Base-by-base conservation (phyloP, 2,113 vertebrate species). In the Melanostigma gelatinosum region DNA sequence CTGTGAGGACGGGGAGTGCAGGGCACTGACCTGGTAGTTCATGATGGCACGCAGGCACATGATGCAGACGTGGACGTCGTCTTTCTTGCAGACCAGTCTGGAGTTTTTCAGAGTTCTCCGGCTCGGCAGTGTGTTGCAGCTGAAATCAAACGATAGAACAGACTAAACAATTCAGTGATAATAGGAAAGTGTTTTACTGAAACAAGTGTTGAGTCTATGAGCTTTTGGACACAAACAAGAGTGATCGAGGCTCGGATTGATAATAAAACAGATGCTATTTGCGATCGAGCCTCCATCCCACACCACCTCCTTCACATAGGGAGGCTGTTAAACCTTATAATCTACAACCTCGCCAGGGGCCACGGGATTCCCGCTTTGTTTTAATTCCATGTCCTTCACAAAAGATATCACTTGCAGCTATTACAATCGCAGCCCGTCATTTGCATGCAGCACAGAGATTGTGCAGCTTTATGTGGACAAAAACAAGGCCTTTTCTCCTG, bases 51-150 rank as follows among this genome's bases (percentile, higher is more conserved):
- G 94, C 12, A 99, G 96, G 79, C 98, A 99, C 94, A 99, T 97
- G 91, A 99, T 98, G 90, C 98, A 99, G 52, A 99, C 97, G 0
- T 99, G 97, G 61, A 99, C 97, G 0, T 99, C 98, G 3, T 99
- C 98, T 93, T 99, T 99, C 93, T 98, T 97, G 94, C 97, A 98
- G 77, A 99, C 96, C 85, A 99, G 91, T 86, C 98, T 94, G 0
- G 98, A 97, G 93, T 99, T 99, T 91, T 98, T 99, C 90, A 99
- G 91, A 0, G 97, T 97, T 90, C 96, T 96, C 89, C 97, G 94
- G 92, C 96, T 97, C 4, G 97, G 97, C 76, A 99, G 92, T 0
- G 97, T 98, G 91, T 96, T 98, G 7, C 95, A 97, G 84, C 98
- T 99, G 15, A 50, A 48, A 55, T 15, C 38, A 40, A 66, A 54